phyloP scores from a whole-genome alignment of 1,140 invertebrate species.

The Homalodisca vitripennis region DNA sequence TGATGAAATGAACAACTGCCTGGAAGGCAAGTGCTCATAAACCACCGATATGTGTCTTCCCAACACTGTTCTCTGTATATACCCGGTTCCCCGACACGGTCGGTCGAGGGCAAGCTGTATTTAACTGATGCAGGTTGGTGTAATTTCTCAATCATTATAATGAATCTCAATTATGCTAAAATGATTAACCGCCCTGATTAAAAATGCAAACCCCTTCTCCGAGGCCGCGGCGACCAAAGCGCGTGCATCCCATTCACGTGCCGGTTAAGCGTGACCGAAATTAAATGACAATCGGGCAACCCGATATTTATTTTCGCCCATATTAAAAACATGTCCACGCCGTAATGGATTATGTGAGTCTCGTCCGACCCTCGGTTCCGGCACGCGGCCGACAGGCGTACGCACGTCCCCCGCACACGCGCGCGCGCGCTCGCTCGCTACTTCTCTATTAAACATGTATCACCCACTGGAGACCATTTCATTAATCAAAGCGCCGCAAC shows the following conservation, averaged over 20 bases:
- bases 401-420: background rate
- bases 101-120: no score
- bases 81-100: no score
- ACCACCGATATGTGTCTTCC: no score
- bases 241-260: background rate
- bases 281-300: slow-evolving; percentile 4
- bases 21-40: no score
- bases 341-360: background rate
- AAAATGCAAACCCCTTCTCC: background rate
- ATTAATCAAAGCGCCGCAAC: slow-evolving; percentile 9
- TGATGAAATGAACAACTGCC: no score
- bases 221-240: background rate
- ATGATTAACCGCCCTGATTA: background rate
- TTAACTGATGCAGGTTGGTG: no score
- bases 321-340: slow-evolving; percentile 2
- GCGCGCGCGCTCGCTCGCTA: no score
- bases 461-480: background rate
- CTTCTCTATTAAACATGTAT: slow-evolving; percentile 18
- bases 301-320: slow-evolving; percentile 11
- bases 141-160: no score
- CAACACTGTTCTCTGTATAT: no score
- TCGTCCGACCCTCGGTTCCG: background rate
- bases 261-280: background rate
- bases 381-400: background rate
- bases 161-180: slow-evolving; percentile 11